phyloP scores from a whole-genome alignment of 2,888 invertebrate genomes.

The Drosophila mercatorum region DNA sequence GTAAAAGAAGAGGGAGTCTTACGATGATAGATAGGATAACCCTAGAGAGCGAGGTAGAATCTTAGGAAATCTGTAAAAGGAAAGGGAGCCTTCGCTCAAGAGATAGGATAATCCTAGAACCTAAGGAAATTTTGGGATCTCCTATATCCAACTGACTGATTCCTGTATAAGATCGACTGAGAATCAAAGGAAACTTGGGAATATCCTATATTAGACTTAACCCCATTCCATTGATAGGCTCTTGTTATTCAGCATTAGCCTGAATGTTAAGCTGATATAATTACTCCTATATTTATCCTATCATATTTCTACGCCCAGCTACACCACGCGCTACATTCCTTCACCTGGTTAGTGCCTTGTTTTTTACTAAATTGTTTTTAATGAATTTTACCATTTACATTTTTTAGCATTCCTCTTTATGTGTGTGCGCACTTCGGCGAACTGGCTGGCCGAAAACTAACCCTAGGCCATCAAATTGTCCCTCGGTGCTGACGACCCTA shows the following conservation, averaged over 20 bases:
- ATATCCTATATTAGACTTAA: neutral
- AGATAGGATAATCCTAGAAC: neutral
- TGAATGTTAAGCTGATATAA: neutral
- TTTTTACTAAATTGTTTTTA: constrained; percentile 1
- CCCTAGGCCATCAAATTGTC: constrained; percentile 59
- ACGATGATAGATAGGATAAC: too few relatives aligned
- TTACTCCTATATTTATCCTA: too few relatives aligned
- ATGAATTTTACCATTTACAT: constrained; percentile 16
- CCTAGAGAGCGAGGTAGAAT: too few relatives aligned
- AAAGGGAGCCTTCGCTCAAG: neutral
- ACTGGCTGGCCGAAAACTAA: constrained; percentile 40
- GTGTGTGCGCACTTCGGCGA: constrained; percentile 29
- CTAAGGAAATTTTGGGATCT: too few relatives aligned
- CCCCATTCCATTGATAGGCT: neutral
- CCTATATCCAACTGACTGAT: too few relatives aligned
- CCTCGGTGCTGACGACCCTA: constrained; percentile 24
- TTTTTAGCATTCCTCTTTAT: constrained; percentile 30
- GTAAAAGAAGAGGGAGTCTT: too few relatives aligned
- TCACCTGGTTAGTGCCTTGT: neutral
- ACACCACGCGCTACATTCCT: too few relatives aligned
- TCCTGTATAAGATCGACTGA: too few relatives aligned
- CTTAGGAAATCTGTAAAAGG: too few relatives aligned
- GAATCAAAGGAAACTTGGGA: too few relatives aligned
- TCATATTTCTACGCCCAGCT: neutral
- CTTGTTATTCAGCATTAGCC: neutral